Evolutionary conservation across 1,140 invertebrate species (phyloP).

Genomic region (Drosophila sulfurigaster): DNA sequence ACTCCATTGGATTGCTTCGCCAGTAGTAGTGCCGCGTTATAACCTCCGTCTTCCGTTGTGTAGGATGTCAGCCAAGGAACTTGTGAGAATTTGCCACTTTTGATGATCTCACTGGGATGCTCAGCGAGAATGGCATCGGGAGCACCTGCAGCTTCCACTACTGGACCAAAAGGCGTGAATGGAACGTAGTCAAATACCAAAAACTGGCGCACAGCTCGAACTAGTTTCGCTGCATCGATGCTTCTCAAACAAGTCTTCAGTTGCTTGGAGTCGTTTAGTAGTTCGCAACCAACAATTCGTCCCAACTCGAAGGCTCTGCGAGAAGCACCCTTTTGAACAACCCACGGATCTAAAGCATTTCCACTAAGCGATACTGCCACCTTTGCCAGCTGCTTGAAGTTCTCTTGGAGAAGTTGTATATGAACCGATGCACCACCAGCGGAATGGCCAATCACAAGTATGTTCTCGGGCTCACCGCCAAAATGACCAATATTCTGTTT

Average conservation of each 20-base stretch:
- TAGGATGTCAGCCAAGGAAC: constrained; percentile 86
- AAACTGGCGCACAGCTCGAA: constrained; percentile 46
- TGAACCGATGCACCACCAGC: constrained; percentile 87
- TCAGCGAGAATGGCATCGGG: constrained; percentile 85
- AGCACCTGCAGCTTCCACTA: constrained; percentile 72
- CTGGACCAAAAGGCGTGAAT: constrained; percentile 87
- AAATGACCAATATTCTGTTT: constrained; percentile 87
- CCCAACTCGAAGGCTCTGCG: constrained; percentile 86
- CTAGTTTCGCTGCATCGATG: constrained; percentile 81
- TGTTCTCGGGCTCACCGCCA: constrained; percentile 87
- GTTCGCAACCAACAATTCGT: constrained; percentile 86
- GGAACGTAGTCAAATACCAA: constrained; percentile 86
- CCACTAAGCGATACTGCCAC: constrained; percentile 67
- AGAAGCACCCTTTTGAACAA: constrained; percentile 85
- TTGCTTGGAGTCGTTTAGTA: constrained; percentile 60
- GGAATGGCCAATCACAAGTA: constrained; percentile 86
- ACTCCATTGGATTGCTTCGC: constrained; percentile 18
- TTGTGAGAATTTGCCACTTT: constrained; percentile 80
- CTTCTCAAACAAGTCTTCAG: constrained; percentile 87
- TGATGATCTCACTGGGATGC: constrained; percentile 20
- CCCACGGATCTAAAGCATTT: constrained; percentile 65
- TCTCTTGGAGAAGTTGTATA: constrained; percentile 88
- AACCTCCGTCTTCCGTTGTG: constrained; percentile 86
- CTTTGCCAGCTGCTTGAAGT: constrained; percentile 49
- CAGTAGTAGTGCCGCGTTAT: constrained; percentile 84